These are phyloP conservation scores for Girardia tigrina DNA, from an alignment of 2,888 invertebrate genomes.

Conservation along the genomic window DNA sequence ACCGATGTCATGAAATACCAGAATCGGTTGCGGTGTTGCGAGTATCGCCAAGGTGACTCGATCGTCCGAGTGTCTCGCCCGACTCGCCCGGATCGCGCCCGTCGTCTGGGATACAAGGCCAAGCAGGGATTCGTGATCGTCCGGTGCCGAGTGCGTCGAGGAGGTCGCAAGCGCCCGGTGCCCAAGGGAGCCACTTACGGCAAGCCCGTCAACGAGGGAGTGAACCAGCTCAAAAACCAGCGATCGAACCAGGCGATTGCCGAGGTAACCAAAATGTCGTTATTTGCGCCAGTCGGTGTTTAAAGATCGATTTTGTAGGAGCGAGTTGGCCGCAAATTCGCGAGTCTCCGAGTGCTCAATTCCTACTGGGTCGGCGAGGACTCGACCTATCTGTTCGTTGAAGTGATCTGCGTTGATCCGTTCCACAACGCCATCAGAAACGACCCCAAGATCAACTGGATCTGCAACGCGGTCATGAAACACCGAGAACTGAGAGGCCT, in stretches of 20 bases:
- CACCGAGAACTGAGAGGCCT: conserved; percentile 94
- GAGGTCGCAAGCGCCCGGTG: conserved; percentile 94
- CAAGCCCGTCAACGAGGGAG: conserved; percentile 95
- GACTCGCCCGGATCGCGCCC: conserved; percentile 91
- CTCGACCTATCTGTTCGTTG: conserved; percentile 93
- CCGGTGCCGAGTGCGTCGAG: conserved; percentile 90
- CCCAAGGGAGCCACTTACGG: conserved; percentile 82
- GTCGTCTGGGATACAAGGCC: conserved; percentile 84
- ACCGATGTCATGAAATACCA: conserved; percentile 95
- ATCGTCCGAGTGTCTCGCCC: conserved; percentile 86
- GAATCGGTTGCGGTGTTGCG: conserved; percentile 90
- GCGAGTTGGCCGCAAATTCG: conserved; percentile 85
- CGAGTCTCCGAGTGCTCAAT: conserved; percentile 82
- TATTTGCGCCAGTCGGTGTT: no score
- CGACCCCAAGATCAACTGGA: conserved; percentile 92
- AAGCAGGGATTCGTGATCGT: conserved; percentile 96
- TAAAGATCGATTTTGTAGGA: conserved; percentile 58
- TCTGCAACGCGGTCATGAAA: conserved; percentile 87
- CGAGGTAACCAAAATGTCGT: conserved; percentile 61
- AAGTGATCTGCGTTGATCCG: conserved; percentile 69
- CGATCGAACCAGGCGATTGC: conserved; percentile 87
- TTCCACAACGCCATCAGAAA: conserved; percentile 81
- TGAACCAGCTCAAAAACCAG: conserved; percentile 89
- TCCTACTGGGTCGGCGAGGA: conserved; percentile 99
- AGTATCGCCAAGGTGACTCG: conserved; percentile 85